A percentile compares a stretch with the other conserved stretches of the same genome.
Conservation (phyloP, 2,888 invertebrate genomes). For the Octonoba sinensis region DNA sequence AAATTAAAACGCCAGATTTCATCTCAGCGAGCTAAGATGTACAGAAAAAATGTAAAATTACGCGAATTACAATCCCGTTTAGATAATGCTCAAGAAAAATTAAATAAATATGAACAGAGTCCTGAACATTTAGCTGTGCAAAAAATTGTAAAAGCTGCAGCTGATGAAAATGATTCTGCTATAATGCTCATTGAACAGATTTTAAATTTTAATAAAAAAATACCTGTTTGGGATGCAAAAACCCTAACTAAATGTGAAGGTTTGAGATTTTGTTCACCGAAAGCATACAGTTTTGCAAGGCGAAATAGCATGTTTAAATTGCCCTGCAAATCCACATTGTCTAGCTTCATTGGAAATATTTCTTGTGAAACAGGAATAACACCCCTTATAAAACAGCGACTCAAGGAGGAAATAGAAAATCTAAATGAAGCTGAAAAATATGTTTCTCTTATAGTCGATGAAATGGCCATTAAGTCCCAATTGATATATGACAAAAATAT, state of each 20-base stretch:
- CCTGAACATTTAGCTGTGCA: neutral
- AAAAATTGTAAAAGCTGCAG: neutral
- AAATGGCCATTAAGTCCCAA: constrained; percentile 1
- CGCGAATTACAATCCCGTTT: neutral
- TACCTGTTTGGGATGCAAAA: neutral
- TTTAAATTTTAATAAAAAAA: neutral
- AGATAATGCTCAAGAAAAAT: neutral
- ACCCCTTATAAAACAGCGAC: neutral
- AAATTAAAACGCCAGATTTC: neutral
- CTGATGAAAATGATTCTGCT: neutral
- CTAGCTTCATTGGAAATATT: neutral
- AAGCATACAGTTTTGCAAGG: neutral
- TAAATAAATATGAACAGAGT: neutral
- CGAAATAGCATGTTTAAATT: neutral
- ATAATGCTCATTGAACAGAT: neutral
- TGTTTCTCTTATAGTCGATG: neutral
- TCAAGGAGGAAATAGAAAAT: neutral
- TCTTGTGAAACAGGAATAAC: neutral
- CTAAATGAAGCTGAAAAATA: neutral
- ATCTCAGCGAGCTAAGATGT: neutral
- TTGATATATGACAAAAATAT: neutral
- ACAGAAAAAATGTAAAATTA: neutral
- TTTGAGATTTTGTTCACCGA: neutral
- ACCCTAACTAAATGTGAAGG: neutral
- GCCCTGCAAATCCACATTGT: neutral